A percentile compares a stretch with the other conserved stretches of the same genome.
Conservation (phyloP, 2,797 vertebrate genomes). For the Mycteria americana region DNA sequence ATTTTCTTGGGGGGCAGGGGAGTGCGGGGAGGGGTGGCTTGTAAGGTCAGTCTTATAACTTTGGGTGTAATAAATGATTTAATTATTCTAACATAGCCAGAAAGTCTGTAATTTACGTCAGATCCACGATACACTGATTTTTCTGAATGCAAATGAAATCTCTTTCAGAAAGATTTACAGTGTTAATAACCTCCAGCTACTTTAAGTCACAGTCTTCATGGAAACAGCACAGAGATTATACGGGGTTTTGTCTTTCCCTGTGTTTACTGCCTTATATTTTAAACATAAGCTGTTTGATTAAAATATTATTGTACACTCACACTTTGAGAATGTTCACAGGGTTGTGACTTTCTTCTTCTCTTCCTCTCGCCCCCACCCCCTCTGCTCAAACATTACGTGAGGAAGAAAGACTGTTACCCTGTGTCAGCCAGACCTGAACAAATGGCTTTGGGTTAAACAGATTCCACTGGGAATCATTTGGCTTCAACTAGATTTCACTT, state of each 20-base stretch:
- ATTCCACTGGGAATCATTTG: not conserved
- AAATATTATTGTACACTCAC: not conserved
- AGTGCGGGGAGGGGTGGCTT: accelerated
- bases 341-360: not conserved
- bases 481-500: not conserved
- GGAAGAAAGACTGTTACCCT: not conserved
- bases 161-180: conserved; percentile 19
- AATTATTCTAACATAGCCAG: not conserved
- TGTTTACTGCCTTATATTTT: not conserved
- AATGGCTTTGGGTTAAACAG: not conserved
- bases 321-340: not conserved
- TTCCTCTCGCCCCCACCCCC: not conserved
- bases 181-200: conserved; percentile 33
- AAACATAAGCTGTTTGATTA: not conserved
- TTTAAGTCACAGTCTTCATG: conserved; percentile 21
- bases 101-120: not conserved
- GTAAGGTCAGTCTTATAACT: not conserved
- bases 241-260: not conserved
- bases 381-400: not conserved
- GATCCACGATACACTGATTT: not conserved
- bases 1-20: not conserved
- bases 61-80: not conserved
- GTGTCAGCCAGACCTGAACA: not conserved
- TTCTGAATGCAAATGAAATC: conserved; percentile 12
- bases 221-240: not conserved